Percentiles rank a stretch among this genome's conserved stretches.
Evolutionary conservation across 2,797 vertebrate genomes (phyloP).

Genomic region (Halcyon chelicuti): DNA sequence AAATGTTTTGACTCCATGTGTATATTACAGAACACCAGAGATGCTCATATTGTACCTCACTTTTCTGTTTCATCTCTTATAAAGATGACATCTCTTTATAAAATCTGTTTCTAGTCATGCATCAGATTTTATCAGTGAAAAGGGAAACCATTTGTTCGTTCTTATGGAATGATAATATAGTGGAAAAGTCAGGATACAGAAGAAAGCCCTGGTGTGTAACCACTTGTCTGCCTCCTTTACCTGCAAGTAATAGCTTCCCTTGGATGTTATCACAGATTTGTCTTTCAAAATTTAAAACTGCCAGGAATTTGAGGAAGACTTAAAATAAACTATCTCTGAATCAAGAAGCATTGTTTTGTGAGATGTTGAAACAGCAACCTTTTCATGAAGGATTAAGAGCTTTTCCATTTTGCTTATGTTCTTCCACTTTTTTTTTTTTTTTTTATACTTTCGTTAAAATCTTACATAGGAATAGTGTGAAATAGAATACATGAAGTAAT

Average conservation of each 20-base stretch:
- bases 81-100: neutral
- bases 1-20: neutral
- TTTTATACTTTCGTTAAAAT: neutral
- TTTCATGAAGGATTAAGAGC: neutral
- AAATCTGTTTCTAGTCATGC: neutral
- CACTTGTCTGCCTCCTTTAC: neutral
- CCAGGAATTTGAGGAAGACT: neutral
- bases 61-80: neutral
- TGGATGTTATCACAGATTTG: neutral
- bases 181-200: neutral
- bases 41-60: neutral
- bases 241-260: neutral
- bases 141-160: neutral
- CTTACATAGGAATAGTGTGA: neutral
- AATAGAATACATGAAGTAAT: neutral
- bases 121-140: neutral
- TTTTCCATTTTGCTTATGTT: neutral
- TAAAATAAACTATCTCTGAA: neutral
- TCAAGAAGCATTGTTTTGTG: neutral
- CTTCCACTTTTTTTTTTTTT: neutral
- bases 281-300: conserved; percentile 1
- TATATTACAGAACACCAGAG: neutral
- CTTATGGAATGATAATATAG: neutral
- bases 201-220: neutral
- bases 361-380: neutral